Conservation (phyloP, 2,113 vertebrate genomes). For the Colius striatus region DNA sequence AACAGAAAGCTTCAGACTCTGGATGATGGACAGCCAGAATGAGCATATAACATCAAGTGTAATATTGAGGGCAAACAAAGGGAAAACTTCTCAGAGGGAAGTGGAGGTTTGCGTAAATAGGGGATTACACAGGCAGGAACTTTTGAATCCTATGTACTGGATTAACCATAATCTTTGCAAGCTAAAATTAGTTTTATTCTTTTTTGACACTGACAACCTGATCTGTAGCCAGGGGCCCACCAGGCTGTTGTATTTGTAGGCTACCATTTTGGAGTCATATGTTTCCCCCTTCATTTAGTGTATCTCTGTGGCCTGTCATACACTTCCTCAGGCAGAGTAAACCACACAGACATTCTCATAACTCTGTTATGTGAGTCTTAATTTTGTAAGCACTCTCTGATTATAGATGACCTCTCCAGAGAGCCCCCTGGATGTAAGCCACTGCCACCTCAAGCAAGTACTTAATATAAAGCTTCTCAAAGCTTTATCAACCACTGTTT, state of each 20-base stretch:
- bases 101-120: neutral
- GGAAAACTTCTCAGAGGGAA: neutral
- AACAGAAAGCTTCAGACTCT: neutral
- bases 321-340: neutral
- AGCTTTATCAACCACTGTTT: neutral
- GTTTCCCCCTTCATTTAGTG: neutral
- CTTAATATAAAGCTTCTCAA: neutral
- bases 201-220: neutral
- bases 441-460: conserved; percentile 5
- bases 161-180: neutral
- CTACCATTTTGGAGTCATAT: neutral
- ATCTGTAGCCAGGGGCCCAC: neutral
- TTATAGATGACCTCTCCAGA: neutral
- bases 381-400: neutral
- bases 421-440: neutral
- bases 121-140: neutral
- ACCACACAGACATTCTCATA: neutral
- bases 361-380: neutral
- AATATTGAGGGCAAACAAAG: neutral
- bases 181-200: neutral
- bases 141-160: neutral
- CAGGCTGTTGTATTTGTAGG: neutral
- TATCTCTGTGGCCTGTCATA: neutral
- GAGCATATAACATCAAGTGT: neutral
- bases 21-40: neutral